These are phyloP conservation scores for Rhinella marina DNA, from an alignment of 2,797 vertebrate genomes.

Conservation along the genomic window DNA sequence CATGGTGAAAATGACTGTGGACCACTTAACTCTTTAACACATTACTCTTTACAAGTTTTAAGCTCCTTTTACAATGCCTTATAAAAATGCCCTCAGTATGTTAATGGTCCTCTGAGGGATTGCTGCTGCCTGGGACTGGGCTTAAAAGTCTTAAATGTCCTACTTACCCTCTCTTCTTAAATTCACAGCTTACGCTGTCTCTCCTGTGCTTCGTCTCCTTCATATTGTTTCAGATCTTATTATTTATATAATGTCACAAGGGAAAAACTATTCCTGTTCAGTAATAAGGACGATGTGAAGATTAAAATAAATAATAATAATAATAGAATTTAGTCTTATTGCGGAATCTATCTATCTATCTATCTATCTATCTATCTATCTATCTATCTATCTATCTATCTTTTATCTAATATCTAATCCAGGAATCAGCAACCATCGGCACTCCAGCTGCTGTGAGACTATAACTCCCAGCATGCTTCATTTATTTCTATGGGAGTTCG, in stretches of 20 bases:
- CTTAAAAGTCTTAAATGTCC: slow-evolving; percentile 53
- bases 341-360: background rate
- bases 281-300: background rate
- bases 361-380: slow-evolving; percentile 4
- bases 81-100: slow-evolving; percentile 62
- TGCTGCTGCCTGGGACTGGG: slow-evolving; percentile 53
- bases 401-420: background rate
- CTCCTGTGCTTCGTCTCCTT: slow-evolving; percentile 5
- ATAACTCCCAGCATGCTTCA: too few relatives aligned
- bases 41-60: slow-evolving; percentile 61
- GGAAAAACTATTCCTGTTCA: background rate
- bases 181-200: slow-evolving; percentile 34
- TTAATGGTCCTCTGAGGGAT: slow-evolving; percentile 56
- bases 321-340: background rate
- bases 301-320: background rate
- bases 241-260: background rate
- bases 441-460: too few relatives aligned
- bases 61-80: slow-evolving; percentile 62
- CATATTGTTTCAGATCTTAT: slow-evolving; percentile 18
- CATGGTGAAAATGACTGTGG: slow-evolving; percentile 58
- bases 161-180: slow-evolving; percentile 49
- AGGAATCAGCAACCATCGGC: too few relatives aligned
- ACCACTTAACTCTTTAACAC: slow-evolving; percentile 62
- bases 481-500: too few relatives aligned
- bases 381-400: background rate